A percentile compares a stretch with the other conserved stretches of the same genome.
phyloP scores from a whole-genome alignment of 2,888 invertebrate genomes.

The Capitulum mitella region DNA sequence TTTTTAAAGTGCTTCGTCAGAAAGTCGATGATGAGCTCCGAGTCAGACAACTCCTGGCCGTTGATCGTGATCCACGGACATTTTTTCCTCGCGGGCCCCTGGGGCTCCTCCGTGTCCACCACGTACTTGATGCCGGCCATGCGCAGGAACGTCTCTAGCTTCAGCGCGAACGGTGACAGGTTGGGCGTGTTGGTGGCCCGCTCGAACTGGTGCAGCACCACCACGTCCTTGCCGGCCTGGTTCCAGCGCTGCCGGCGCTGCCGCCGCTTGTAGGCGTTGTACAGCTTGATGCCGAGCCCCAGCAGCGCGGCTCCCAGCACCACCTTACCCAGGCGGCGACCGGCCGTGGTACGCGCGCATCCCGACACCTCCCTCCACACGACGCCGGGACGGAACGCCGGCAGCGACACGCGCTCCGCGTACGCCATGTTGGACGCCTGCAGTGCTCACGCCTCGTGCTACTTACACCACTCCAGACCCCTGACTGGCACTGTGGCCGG shows the following conservation, averaged over 20 bases:
- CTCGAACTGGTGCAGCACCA: constrained; percentile 23
- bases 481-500: too few species aligned
- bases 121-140: constrained; percentile 10
- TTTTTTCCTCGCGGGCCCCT: constrained; percentile 36
- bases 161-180: constrained; percentile 8
- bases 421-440: not conserved
- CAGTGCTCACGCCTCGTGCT: too few species aligned
- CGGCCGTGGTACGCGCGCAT: not conserved
- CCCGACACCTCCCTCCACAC: not conserved
- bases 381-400: not conserved
- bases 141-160: constrained; percentile 17
- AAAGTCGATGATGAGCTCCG: constrained; percentile 43
- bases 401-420: not conserved
- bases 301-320: not conserved
- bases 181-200: not conserved
- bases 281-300: not conserved
- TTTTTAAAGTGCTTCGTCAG: constrained; percentile 40
- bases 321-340: not conserved
- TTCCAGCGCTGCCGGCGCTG: constrained; percentile 13
- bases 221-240: constrained; percentile 7
- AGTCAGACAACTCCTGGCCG: constrained; percentile 42
- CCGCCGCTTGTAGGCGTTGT: not conserved
- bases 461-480: too few species aligned
- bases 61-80: constrained; percentile 45
- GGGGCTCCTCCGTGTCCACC: constrained; percentile 15